Conservation (phyloP, 2,113 vertebrate genomes). For the Serinus canaria region DNA sequence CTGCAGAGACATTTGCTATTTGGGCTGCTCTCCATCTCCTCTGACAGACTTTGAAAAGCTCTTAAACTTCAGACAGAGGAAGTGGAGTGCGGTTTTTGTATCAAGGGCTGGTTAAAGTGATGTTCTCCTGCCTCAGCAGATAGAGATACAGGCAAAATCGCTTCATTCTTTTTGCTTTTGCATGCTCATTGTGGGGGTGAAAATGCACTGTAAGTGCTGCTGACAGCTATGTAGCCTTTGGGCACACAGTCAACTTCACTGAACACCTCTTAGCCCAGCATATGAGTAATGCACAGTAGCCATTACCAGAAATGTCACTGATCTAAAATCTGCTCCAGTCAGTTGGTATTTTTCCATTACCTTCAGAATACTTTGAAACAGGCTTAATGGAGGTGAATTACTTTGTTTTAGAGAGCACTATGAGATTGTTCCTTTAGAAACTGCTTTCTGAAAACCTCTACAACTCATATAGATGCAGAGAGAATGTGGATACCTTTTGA, state of each 20-base stretch:
- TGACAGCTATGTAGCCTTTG: background rate
- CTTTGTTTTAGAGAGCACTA: background rate
- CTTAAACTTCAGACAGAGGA: background rate
- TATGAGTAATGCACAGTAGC: background rate
- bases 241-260: background rate
- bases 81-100: fast-evolving
- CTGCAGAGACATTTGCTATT: background rate
- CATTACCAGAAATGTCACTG: background rate
- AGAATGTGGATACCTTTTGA: background rate
- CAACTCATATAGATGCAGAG: background rate
- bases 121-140: background rate
- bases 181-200: background rate
- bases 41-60: background rate
- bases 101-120: background rate
- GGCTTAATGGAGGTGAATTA: background rate
- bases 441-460: background rate
- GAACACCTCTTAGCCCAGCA: background rate
- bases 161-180: background rate
- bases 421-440: background rate
- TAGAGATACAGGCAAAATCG: background rate
- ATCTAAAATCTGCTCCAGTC: background rate
- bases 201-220: background rate
- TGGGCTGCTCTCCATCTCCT: background rate
- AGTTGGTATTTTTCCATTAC: background rate
- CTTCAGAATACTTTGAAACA: background rate